These are phyloP conservation scores for Centruroides sculpturatus DNA, from an alignment of 1,140 invertebrate species.

Conservation along the genomic window DNA sequence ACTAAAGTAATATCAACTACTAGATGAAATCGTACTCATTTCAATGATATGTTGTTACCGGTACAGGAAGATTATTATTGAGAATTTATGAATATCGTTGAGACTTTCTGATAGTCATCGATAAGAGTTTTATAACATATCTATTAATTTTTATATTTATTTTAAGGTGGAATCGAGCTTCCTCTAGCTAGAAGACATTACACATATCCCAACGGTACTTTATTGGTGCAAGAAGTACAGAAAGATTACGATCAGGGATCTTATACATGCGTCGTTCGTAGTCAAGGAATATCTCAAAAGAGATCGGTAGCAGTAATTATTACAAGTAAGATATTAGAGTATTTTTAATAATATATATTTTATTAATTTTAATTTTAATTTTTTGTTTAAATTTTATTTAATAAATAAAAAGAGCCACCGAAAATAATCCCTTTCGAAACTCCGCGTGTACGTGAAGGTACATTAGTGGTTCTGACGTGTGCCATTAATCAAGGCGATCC, in stretches of 20 bases:
- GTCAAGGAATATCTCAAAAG: neutral
- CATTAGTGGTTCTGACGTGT: slow-evolving; percentile 18
- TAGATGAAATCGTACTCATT: no score
- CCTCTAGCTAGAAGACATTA: slow-evolving; percentile 90
- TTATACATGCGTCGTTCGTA: slow-evolving; percentile 72
- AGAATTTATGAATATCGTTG: no score
- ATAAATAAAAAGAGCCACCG: neutral
- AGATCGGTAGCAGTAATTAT: no score
- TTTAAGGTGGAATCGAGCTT: slow-evolving; percentile 46
- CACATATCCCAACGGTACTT: slow-evolving; percentile 78
- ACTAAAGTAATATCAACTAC: no score
- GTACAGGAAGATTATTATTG: no score
- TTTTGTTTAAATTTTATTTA: neutral
- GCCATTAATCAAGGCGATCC: slow-evolving; percentile 21
- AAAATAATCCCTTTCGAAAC: neutral
- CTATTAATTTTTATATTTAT: no score
- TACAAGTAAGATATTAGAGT: no score
- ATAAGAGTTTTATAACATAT: no score
- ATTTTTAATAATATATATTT: neutral
- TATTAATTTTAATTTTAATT: neutral
- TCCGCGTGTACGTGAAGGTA: slow-evolving; percentile 4
- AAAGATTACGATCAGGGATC: slow-evolving; percentile 76
- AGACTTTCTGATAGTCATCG: no score
- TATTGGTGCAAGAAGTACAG: slow-evolving; percentile 87
- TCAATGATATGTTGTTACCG: no score